Evolutionary conservation across 2,797 vertebrate species (phyloP).

Genomic region (Sorex maritimensis): DNA sequence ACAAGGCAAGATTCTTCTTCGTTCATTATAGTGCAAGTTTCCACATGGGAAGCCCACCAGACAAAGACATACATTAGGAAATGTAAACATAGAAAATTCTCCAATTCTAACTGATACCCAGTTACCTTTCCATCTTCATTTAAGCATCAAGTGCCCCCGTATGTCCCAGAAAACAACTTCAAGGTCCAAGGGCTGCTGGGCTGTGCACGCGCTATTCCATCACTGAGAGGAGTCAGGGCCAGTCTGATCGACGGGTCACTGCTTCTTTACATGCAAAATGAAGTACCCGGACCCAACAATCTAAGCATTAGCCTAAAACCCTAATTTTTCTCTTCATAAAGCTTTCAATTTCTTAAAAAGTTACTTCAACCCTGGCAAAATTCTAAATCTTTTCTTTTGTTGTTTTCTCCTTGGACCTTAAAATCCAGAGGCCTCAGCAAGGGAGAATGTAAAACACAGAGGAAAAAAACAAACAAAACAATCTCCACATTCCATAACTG

Average conservation of each 20-base stretch:
- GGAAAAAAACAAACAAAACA: neutral
- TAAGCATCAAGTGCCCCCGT: constrained; percentile 64
- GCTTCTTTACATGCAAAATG: constrained; percentile 42
- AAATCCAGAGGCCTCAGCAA: constrained; percentile 76
- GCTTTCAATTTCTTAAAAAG: constrained; percentile 75
- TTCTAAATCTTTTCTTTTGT: constrained; percentile 50
- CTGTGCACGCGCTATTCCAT: constrained; percentile 63
- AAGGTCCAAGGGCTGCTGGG: constrained; percentile 74
- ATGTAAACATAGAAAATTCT: constrained; percentile 89
- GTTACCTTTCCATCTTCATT: constrained; percentile 84
- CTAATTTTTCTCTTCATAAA: constrained; percentile 65
- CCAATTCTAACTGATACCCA: constrained; percentile 80
- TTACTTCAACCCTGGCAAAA: constrained; percentile 75
- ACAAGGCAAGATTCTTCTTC: constrained; percentile 89
- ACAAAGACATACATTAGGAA: constrained; percentile 88
- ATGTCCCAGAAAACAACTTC: constrained; percentile 70
- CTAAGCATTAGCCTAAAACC: constrained; percentile 67
- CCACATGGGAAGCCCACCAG: constrained; percentile 86
- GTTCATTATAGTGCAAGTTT: constrained; percentile 88
- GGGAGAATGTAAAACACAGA: neutral
- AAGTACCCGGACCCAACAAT: constrained; percentile 60
- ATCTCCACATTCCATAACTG: neutral
- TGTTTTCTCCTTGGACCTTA: constrained; percentile 66
- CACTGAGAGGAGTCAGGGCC: constrained; percentile 82
- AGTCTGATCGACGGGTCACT: constrained; percentile 72